Percentiles rank a stretch among this genome's conserved stretches.
phyloP scores from a whole-genome alignment of 2,113 vertebrate genomes.

The Cryptomyrus ogoouensis region DNA sequence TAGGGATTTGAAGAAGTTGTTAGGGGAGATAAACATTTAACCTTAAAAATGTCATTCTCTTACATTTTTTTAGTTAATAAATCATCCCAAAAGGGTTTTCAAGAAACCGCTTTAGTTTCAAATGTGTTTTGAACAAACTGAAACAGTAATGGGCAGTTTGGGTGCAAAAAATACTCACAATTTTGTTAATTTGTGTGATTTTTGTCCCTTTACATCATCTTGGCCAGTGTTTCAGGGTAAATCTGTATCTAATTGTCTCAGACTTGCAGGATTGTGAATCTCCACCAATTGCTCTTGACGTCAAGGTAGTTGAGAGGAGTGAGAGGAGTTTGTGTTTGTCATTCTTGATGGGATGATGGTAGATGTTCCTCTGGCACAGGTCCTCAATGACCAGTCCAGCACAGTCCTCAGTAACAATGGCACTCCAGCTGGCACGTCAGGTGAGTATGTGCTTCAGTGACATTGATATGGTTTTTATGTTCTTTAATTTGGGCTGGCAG shows the following conservation, averaged over 20 bases:
- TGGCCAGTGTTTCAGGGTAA: background rate
- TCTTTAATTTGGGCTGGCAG: background rate
- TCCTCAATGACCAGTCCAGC: conserved; percentile 34
- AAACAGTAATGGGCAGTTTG: background rate
- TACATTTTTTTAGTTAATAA: background rate
- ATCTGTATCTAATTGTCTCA: background rate
- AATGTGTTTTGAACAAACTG: background rate
- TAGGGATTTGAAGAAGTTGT: background rate
- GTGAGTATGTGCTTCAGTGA: conserved; percentile 7
- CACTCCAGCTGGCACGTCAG: background rate
- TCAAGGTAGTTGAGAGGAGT: background rate
- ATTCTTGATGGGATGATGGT: background rate
- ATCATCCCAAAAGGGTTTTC: background rate
- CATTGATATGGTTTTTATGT: background rate
- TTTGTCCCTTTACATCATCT: background rate
- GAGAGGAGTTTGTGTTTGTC: background rate
- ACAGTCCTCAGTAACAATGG: conserved; percentile 30
- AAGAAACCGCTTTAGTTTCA: background rate
- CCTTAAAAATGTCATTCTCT: background rate
- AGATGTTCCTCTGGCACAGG: conserved; percentile 18
- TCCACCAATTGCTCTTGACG: background rate
- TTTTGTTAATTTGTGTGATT: background rate
- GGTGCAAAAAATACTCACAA: background rate
- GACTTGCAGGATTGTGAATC: background rate
- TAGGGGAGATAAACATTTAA: background rate